These are phyloP conservation scores for Pteropus rufus DNA, from an alignment of 2,797 vertebrate species.

Conservation along the genomic window DNA sequence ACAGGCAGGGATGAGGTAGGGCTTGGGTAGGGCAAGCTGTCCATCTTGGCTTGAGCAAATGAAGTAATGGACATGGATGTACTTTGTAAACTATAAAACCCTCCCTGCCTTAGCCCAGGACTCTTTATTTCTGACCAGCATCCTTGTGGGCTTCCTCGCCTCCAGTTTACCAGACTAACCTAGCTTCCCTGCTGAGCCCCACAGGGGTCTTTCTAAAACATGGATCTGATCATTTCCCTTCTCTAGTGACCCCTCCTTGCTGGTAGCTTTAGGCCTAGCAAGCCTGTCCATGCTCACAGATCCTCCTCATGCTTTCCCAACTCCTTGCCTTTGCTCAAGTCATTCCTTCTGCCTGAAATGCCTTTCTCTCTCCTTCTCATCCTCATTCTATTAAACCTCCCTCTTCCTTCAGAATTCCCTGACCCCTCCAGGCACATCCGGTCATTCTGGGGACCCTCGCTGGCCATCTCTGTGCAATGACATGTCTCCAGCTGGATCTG, in stretches of 20 bases:
- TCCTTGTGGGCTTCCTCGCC: neutral
- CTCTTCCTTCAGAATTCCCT: neutral
- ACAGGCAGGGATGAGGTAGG: neutral
- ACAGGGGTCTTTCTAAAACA: neutral
- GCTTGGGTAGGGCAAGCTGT: neutral
- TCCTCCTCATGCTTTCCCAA: too few species aligned
- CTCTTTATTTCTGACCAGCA: neutral
- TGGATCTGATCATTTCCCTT: neutral
- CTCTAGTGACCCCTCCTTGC: neutral
- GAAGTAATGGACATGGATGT: neutral
- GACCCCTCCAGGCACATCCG: too few species aligned
- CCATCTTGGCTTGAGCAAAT: neutral
- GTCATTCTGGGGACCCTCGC: neutral
- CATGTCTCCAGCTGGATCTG: neutral
- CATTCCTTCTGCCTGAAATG: neutral
- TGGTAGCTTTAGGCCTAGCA: rapidly evolving
- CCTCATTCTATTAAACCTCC: neutral
- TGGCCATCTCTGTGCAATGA: neutral
- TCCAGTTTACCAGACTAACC: neutral
- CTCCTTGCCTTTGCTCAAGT: neutral
- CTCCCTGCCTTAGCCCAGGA: neutral
- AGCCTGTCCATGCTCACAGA: neutral
- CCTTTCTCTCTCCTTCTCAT: neutral
- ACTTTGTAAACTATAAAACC: neutral
- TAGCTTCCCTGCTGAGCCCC: neutral